Conservation (phyloP, 2,888 invertebrate genomes). For the Pantelozetes paolii region DNA sequence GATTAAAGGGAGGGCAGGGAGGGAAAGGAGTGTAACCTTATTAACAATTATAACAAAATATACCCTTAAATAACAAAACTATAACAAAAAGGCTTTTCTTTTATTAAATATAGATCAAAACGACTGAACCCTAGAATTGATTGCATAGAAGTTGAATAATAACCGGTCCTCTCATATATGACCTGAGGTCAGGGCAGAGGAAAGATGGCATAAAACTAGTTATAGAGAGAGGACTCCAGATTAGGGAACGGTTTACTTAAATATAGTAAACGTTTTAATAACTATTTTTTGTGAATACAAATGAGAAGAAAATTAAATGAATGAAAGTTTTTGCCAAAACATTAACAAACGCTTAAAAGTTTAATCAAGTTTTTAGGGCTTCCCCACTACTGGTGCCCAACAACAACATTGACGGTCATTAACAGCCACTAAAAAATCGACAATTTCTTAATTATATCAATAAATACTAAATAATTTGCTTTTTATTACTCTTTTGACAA, state of each 20-base stretch:
- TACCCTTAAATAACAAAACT: not conserved
- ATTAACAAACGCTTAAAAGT: not conserved
- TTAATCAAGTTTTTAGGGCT: not conserved
- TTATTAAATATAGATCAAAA: not conserved
- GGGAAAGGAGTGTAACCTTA: conserved; percentile 20
- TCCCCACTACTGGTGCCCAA: not conserved
- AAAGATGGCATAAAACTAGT: not conserved
- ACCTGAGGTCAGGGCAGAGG: not conserved
- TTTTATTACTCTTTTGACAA: not conserved
- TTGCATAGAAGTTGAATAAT: not conserved
- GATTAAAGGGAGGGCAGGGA: too few species aligned
- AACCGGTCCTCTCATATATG: conserved; percentile 8
- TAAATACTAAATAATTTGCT: not conserved
- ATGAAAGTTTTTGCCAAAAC: not conserved
- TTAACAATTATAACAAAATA: not conserved
- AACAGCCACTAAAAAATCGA: not conserved
- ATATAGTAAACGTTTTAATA: not conserved
- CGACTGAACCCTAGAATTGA: not conserved
- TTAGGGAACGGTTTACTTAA: not conserved
- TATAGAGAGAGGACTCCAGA: not conserved
- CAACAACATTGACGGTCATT: not conserved
- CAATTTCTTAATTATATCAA: not conserved
- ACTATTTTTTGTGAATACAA: not conserved
- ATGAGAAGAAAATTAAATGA: conserved; percentile 15
- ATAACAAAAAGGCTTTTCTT: too few species aligned